phyloP scores from a whole-genome alignment of 2,113 vertebrate species.

The Hemichromis elongatus region DNA sequence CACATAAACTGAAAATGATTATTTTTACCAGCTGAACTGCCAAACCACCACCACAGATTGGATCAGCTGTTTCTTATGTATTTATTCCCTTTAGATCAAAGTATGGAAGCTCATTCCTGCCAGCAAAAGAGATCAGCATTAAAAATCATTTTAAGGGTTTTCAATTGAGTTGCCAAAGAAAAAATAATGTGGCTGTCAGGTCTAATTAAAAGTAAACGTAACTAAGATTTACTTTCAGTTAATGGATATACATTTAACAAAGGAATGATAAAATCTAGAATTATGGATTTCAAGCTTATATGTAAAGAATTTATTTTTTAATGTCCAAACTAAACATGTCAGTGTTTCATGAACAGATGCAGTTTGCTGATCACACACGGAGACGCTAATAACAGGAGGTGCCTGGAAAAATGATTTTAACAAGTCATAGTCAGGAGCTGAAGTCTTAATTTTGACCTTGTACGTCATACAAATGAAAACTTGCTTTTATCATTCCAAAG shows the following conservation, averaged over 20 bases:
- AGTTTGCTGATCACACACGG: background rate
- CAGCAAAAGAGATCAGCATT: background rate
- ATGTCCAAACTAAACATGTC: background rate
- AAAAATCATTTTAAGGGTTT: background rate
- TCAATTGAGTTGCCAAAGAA: background rate
- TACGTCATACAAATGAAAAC: background rate
- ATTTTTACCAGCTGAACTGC: background rate
- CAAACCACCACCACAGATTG: background rate
- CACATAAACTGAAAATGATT: background rate
- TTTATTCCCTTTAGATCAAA: background rate
- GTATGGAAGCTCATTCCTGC: conserved; percentile 15
- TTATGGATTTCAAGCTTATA: background rate
- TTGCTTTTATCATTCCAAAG: background rate
- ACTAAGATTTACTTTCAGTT: background rate
- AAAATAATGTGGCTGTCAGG: rapidly evolving
- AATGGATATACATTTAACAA: background rate
- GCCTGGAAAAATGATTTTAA: background rate
- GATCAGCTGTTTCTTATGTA: background rate
- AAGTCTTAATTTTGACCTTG: background rate
- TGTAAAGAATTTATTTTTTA: background rate
- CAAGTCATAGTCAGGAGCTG: background rate
- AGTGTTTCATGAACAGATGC: background rate
- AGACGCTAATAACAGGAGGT: background rate
- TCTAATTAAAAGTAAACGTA: background rate
- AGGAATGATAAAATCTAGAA: background rate